phyloP scores from a whole-genome alignment of 1,140 invertebrate species.

The Drosophila sechellia region DNA sequence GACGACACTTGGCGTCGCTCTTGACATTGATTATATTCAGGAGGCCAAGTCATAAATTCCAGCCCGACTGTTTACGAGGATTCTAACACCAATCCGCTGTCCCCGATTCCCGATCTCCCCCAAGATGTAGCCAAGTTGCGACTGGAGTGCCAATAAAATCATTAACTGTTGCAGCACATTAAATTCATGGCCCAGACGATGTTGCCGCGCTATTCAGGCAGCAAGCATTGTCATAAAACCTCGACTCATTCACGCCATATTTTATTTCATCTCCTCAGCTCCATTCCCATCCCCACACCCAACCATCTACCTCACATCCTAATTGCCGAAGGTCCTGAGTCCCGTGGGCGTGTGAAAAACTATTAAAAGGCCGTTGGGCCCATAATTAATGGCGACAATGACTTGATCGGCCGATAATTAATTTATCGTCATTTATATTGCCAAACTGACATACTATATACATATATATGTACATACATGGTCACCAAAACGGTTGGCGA shows the following conservation, averaged over 20 bases:
- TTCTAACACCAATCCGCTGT: background rate
- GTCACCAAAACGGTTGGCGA: conserved; percentile 13
- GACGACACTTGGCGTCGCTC: conserved; percentile 57
- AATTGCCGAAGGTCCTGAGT: conserved; percentile 46
- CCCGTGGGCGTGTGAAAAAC: conserved; percentile 54
- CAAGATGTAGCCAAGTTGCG: conserved; percentile 43
- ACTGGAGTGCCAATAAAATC: conserved; percentile 76
- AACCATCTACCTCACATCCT: conserved; percentile 12
- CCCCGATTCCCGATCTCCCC: background rate
- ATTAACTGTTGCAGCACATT: conserved; percentile 79
- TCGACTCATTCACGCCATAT: conserved; percentile 40
- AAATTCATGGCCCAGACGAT: conserved; percentile 61
- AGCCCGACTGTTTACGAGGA: conserved; percentile 52
- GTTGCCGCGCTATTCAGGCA: conserved; percentile 44
- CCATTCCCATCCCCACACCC: background rate
- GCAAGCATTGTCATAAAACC: conserved; percentile 70
- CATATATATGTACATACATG: conserved; percentile 8
- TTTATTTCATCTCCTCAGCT: conserved; percentile 1
- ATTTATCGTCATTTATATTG: conserved; percentile 68
- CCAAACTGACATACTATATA: conserved; percentile 9
- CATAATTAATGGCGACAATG: conserved; percentile 78
- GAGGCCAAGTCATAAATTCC: conserved; percentile 67
- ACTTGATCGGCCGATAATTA: conserved; percentile 76
- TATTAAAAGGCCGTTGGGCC: conserved; percentile 58
- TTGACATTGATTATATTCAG: conserved; percentile 68